Evolutionary conservation across 2,888 invertebrate species (phyloP).

Genomic region (Eucera pruinosa): DNA sequence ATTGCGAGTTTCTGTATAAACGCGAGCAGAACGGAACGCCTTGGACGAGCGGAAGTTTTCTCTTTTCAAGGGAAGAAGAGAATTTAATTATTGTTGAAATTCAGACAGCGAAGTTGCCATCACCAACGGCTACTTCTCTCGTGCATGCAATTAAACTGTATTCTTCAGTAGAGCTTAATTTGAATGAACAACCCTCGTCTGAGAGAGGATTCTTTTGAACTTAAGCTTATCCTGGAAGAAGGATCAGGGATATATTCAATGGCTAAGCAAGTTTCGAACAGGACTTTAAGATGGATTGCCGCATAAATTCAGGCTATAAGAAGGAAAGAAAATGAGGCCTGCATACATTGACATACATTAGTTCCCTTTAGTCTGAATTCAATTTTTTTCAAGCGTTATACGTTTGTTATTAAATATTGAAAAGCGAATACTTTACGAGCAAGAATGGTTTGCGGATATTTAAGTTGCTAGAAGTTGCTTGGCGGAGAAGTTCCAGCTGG

Average conservation of each 20-base stretch:
- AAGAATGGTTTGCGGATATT: no score
- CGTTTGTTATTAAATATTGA: background rate
- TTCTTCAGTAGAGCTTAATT: constrained; percentile 30
- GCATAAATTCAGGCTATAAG: background rate
- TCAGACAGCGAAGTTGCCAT: background rate
- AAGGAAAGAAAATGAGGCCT: constrained; percentile 16
- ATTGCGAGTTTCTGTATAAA: background rate
- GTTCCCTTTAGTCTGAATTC: background rate
- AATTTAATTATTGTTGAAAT: constrained; percentile 13
- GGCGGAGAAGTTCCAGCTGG: background rate
- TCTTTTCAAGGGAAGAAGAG: background rate
- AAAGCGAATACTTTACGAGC: background rate
- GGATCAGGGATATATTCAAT: constrained; percentile 11
- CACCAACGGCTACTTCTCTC: background rate
- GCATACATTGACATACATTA: constrained; percentile 43
- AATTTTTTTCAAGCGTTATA: background rate
- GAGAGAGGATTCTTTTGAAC: background rate
- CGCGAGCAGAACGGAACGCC: no score
- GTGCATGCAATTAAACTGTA: constrained; percentile 19
- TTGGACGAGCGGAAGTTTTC: background rate
- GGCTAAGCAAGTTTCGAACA: constrained; percentile 13
- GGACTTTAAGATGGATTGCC: constrained; percentile 10
- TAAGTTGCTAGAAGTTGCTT: background rate
- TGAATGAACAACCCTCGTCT: constrained; percentile 1
- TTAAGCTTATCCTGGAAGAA: constrained; percentile 8